Evolutionary conservation across 2,888 invertebrate genomes (phyloP).

Genomic region (Ectropis crepuscularia): DNA sequence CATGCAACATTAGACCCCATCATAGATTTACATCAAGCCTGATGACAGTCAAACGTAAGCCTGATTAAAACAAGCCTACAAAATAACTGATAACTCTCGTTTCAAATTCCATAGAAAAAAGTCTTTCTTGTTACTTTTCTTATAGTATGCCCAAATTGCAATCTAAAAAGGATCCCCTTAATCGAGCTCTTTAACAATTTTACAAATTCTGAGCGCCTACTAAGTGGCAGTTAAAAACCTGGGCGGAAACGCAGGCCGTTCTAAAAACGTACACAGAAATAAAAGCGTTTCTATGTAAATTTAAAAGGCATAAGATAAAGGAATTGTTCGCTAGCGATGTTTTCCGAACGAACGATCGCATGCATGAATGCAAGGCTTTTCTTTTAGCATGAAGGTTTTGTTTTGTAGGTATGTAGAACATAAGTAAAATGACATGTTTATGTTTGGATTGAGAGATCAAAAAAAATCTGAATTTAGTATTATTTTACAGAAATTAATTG

Average conservation of each 20-base stretch:
- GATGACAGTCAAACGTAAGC: too few species aligned
- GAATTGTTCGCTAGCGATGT: conserved; percentile 15
- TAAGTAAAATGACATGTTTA: background rate
- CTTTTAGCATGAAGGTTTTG: background rate
- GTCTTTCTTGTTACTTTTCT: too few species aligned
- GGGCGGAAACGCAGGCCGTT: conserved; percentile 16
- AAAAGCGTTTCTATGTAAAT: conserved; percentile 32
- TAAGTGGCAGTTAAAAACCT: conserved; percentile 25
- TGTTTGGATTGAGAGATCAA: too few species aligned
- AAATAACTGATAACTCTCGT: too few species aligned
- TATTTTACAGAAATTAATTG: too few species aligned
- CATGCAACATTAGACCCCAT: too few species aligned
- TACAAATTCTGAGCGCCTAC: conserved; percentile 24
- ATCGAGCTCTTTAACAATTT: conserved; percentile 16
- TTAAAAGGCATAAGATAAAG: conserved; percentile 29
- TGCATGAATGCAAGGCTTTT: conserved; percentile 26
- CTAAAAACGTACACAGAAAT: conserved; percentile 21
- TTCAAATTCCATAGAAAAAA: too few species aligned
- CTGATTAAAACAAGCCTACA: too few species aligned
- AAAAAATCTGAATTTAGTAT: too few species aligned
- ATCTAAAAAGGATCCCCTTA: conserved; percentile 8
- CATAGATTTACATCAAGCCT: too few species aligned
- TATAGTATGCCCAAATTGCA: conserved; percentile 8
- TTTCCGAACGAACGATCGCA: conserved; percentile 15
- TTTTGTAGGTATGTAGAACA: background rate